phyloP scores from a whole-genome alignment of 1,140 invertebrate genomes.

The Nasonia longicornis region DNA sequence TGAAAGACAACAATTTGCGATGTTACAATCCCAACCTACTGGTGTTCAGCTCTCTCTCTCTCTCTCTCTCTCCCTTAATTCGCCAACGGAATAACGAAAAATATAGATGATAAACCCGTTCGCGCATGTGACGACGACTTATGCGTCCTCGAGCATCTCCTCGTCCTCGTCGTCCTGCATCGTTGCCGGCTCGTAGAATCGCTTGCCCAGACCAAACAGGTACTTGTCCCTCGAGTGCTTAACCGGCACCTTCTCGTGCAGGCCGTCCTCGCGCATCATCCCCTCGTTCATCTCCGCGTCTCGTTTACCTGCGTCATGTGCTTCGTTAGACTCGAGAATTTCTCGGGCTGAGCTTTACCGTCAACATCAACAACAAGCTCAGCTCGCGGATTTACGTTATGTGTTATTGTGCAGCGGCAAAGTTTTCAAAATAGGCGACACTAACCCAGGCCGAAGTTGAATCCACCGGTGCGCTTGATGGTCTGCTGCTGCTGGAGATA shows the following conservation, averaged over 20 bases:
- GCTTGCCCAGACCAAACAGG: constrained; percentile 64
- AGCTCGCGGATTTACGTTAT: background rate
- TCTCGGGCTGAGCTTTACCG: constrained; percentile 43
- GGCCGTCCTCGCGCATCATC: background rate
- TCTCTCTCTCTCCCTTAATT: background rate
- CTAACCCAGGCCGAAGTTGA: constrained; percentile 41
- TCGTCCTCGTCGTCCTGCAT: constrained; percentile 46
- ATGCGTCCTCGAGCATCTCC: background rate
- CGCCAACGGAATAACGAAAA: background rate
- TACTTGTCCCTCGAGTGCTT: constrained; percentile 57
- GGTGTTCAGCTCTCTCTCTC: background rate
- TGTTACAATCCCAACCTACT: too few species aligned
- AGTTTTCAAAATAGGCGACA: background rate
- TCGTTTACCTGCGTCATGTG: constrained; percentile 61
- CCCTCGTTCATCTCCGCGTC: background rate
- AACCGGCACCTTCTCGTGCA: constrained; percentile 46
- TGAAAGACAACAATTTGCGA: too few species aligned
- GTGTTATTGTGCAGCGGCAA: background rate
- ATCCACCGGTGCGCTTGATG: constrained; percentile 52
- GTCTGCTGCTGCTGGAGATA: constrained; percentile 39
- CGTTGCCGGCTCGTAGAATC: constrained; percentile 44
- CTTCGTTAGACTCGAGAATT: too few species aligned
- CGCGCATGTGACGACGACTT: background rate
- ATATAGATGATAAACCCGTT: background rate
- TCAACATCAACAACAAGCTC: constrained; percentile 47